Base-by-base conservation (phyloP, 2,888 invertebrate genomes). In the Scaptomyza polygonia region DNA sequence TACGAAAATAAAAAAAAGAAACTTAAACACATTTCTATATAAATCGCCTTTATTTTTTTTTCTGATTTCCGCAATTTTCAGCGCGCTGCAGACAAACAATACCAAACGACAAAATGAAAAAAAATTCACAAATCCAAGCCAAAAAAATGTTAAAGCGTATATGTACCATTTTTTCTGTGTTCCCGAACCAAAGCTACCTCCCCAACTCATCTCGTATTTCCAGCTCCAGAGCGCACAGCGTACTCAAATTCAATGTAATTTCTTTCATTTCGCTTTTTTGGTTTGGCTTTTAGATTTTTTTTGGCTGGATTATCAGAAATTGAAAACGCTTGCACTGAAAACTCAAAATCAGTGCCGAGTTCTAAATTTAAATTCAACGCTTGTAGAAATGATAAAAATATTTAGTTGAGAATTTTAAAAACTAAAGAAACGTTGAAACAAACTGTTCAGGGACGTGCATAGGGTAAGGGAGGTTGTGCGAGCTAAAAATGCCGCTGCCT, bases 271-370 rank as follows among this genome's bases (percentile, higher is more conserved):
- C 63, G 1, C 7, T 30, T 34, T 3, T 9, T 39, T 29, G 8
- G 29, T 29, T 2, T 9, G 2, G 18, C 32, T 32, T 40, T 29
- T 25, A 34, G 34, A 9, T 29, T 25, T 52, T 47, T 64, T 54
- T 55, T 21, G 21, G 29, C 67, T 25, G 64, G 84, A 84, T 84
- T 84, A 77, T 69, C 55, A 77, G 54, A 82, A 82, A 82, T 82
- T 77, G 81, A 69, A 77, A 81, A 73, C 40, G 58, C 42, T 67
- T 40, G 45, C 39, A 12, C 16, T 39, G 16, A 44, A 42, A 53
- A 32, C 32, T n/a, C 18, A 64, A 59, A 67, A 63, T 7, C 16
- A 16, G 52, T 47, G 45, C 27, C 14, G 32, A 34, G 39, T 36
- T n/a, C 18, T 42, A 14, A 5, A 36, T 32, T 39, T 29, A 18